Conservation (phyloP, 1,140 invertebrate species). For the Apolygus lucorum region DNA sequence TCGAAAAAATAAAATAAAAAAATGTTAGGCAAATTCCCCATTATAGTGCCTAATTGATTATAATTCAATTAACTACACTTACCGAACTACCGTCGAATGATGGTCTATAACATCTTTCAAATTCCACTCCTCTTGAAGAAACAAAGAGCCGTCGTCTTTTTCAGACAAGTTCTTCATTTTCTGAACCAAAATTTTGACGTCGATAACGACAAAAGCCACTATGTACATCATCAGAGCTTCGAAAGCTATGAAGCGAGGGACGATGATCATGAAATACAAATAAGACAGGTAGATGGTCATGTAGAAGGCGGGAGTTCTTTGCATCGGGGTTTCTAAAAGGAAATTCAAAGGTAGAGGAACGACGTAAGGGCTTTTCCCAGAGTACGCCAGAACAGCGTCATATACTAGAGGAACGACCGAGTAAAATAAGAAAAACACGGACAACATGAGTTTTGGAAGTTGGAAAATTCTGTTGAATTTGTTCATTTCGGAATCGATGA, state of each 20-base stretch:
- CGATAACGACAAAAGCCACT: not conserved
- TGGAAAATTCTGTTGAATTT: not conserved
- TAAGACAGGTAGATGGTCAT: not conserved
- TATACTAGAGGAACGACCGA: not conserved
- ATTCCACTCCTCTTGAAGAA: not conserved
- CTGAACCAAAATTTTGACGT: not conserved
- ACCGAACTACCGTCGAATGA: not conserved
- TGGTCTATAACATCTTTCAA: not conserved
- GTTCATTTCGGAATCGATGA: not conserved
- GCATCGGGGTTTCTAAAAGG: not conserved
- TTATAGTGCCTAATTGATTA: no score
- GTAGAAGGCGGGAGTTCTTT: not conserved
- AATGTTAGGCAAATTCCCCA: no score
- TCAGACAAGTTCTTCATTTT: not conserved
- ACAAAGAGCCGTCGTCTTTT: not conserved
- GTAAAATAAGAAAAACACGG: not conserved
- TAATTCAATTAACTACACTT: no score
- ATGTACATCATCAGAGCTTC: not conserved
- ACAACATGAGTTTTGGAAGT: not conserved
- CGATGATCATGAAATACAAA: not conserved
- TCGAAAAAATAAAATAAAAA: no score
- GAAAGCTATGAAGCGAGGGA: not conserved
- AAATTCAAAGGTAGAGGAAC: not conserved
- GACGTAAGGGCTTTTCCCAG: not conserved
- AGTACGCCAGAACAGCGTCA: not conserved